Base-by-base conservation (phyloP, 1,140 invertebrate species). In the Scaptodrosophila lebanonensis region DNA sequence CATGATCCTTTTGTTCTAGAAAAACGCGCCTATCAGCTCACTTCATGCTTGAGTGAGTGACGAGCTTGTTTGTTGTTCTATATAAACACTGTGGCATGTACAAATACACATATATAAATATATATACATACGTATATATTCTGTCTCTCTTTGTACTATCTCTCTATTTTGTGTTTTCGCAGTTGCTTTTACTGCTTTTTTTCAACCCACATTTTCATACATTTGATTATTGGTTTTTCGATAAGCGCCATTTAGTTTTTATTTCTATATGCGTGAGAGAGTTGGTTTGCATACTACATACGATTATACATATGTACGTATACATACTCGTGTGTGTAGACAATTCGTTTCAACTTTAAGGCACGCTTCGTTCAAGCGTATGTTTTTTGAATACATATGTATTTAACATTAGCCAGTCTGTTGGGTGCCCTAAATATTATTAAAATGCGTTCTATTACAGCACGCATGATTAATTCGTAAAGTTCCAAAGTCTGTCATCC, bases 241-340 rank as follows among this genome's bases (percentile, higher is more conserved):
- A 77, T 79, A 77, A 77, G 73, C 73, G 56, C 68, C 73, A 79
- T 79, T 77, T 77, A 73, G 68, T 68, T 82, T 73, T 68, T 70
- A 71, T 77, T 66, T 69, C 70, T 51, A 70, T 60, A 25, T 25
- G 22, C 22, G 22, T 25, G 3, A 4, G 22, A 8, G 22, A 8
- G 22, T 45, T 35, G 45, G 44, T 22, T 27, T 39, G 18, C 17
- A 29, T 29, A 36, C 40, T 30, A 45, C 20, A 12, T 25, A 20
- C 42, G 17, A 38, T 48, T 25, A n/a, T n/a, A n/a, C n/a, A n/a
- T n/a, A n/a, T 25, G 22, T 25, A 25, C 8, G 22, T 25, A 25
- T 25, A 8, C 8, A 8, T 25, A 25, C 8, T 25, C 22, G 3
- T 25, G 8, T 25, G 22, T 25, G 8, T 25, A 4, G 22, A 8